Evolutionary conservation across 2,113 vertebrate genomes (phyloP).

Genomic region (Apaloderma vittatum): DNA sequence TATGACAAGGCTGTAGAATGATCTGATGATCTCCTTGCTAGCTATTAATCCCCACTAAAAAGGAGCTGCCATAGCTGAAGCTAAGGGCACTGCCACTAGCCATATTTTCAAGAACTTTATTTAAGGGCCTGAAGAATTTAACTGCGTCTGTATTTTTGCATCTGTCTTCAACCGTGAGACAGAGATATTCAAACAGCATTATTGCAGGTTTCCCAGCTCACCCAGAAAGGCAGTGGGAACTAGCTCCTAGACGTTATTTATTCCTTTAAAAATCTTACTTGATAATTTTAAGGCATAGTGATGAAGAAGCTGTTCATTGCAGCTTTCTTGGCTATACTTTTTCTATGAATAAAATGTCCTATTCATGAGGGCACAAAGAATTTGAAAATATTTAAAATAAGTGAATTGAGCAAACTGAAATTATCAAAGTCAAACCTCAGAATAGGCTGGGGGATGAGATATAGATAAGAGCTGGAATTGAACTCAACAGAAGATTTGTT

Average conservation of each 20-base stretch:
- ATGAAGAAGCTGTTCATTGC: neutral
- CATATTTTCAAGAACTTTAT: neutral
- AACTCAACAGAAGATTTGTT: conserved; percentile 24
- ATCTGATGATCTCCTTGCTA: neutral
- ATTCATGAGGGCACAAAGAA: conserved; percentile 38
- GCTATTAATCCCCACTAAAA: neutral
- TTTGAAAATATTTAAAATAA: conserved; percentile 53
- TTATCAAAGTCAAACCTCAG: conserved; percentile 6
- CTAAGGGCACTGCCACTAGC: neutral
- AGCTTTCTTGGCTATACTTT: neutral
- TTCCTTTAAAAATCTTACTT: neutral
- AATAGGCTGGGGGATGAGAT: neutral
- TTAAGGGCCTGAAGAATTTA: neutral
- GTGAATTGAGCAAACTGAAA: conserved; percentile 30
- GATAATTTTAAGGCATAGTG: neutral
- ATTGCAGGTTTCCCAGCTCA: neutral
- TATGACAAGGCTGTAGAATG: neutral
- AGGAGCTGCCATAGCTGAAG: neutral
- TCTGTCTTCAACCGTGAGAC: neutral
- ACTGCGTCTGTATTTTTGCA: neutral
- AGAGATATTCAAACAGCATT: neutral
- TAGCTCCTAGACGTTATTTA: neutral
- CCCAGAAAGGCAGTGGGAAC: neutral
- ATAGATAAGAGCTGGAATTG: conserved; percentile 34
- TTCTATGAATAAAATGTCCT: conserved; percentile 61